A percentile compares a stretch with the other conserved stretches of the same genome.
Conservation (phyloP, 2,113 vertebrate species). For the Centropus bengalensis region DNA sequence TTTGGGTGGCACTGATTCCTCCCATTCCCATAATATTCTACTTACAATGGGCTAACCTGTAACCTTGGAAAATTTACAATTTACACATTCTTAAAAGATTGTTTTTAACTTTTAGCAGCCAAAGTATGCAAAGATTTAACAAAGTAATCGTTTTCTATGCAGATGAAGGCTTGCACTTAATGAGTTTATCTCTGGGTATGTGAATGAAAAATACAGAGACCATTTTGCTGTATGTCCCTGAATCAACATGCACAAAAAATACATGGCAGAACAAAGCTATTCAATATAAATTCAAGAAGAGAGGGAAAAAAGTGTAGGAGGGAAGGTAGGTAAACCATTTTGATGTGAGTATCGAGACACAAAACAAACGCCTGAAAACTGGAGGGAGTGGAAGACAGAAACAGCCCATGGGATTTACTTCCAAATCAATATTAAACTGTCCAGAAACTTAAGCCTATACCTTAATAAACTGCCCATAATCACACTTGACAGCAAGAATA, state of each 20-base stretch:
- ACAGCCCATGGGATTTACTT: neutral
- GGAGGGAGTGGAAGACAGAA: neutral
- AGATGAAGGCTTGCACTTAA: neutral
- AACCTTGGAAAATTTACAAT: neutral
- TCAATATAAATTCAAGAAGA: neutral
- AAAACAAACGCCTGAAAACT: neutral
- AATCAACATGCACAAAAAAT: neutral
- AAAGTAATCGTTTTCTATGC: neutral
- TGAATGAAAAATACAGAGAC: neutral
- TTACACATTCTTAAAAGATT: neutral
- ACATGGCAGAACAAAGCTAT: neutral
- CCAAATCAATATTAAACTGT: neutral
- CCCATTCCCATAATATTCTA: neutral
- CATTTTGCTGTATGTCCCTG: accelerated
- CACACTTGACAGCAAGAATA: neutral
- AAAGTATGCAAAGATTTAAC: neutral
- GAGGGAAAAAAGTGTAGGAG: neutral
- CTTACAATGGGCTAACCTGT: neutral
- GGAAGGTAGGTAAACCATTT: neutral
- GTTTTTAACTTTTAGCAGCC: neutral
- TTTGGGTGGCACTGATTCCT: neutral
- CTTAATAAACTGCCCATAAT: neutral
- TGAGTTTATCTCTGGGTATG: neutral
- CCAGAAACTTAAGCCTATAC: neutral
- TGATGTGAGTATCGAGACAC: neutral